Conservation (phyloP, 2,888 invertebrate species). For the Teinopalpus imperialis region DNA sequence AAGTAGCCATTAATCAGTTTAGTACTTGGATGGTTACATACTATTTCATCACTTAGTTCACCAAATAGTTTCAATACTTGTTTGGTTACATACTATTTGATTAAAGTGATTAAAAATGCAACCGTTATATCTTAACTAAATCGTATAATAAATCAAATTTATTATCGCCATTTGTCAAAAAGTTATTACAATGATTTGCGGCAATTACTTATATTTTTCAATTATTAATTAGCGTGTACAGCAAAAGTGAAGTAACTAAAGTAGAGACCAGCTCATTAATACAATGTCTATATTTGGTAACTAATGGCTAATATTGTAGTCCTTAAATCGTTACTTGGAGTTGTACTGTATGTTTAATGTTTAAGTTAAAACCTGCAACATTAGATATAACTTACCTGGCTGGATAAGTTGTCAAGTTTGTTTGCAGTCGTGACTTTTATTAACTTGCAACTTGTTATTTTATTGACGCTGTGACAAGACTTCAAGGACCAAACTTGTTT, state of each 20-base stretch:
- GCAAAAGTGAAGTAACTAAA: neutral
- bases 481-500: neutral
- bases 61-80: too few species aligned
- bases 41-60: too few species aligned
- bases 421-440: neutral
- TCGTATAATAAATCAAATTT: constrained; percentile 5
- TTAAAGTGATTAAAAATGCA: too few species aligned
- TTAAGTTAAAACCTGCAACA: constrained; percentile 3
- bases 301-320: constrained; percentile 18
- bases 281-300: constrained; percentile 8
- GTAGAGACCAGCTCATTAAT: constrained; percentile 6
- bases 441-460: constrained; percentile 1
- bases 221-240: constrained; percentile 11
- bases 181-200: constrained; percentile 8
- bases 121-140: constrained; percentile 1
- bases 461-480: neutral
- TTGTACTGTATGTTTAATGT: neutral
- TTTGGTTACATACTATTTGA: too few species aligned
- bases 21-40: too few species aligned
- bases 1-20: too few species aligned
- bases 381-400: neutral
- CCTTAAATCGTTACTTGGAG: constrained; percentile 1
- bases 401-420: constrained; percentile 7
- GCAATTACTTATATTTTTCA: constrained; percentile 7
- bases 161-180: constrained; percentile 15